Evolutionary conservation across 2,797 vertebrate genomes (phyloP), one percentile per base, ranked within the genome.

Genomic region (Centroberyx gerrardi): DNA sequence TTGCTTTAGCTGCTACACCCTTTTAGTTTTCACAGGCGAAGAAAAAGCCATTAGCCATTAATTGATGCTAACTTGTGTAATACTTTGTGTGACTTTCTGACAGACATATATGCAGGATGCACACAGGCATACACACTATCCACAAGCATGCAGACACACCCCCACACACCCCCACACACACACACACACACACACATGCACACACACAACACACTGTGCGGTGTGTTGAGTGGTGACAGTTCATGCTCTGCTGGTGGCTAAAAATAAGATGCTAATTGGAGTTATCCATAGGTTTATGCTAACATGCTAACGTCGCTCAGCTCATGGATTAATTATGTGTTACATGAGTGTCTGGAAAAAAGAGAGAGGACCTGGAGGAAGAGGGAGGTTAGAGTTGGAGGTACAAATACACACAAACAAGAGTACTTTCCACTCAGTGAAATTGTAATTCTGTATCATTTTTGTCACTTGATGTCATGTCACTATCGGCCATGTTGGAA

Each of bases 231-330:
- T 8, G 38, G 40, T 69, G 38, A 52, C 27, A 61, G 68, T 54
- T 66, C 0, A 5, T 49, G 67, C 51, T 55, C 7, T 17, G 17
- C 1, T 2, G 28, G 22, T 6, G 8, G 27, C 56, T 88, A 78
- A 80, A 71, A 78, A 84, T 72, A 78, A 51, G 22, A 67, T 60
- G 62, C 22, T 64, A 76, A 74, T 80, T 74, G 28, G 69, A 70
- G 59, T 36, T 0, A 12, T 72, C 74, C 48, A 44, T 76, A 40
- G 73, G 44, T 48, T 78, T 66, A 53, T 64, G 74, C 42, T 3
- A 63, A 73, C 42, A 52, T 4, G 22, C 13, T 27, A 22, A 54
- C 53, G 55, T 69, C 53, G 65, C 12, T 69, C 31, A 64, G 62
- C 53, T 68, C 5, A 7, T 4, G 0, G 8, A 48, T 29, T 76